Evolutionary conservation across 1,140 invertebrate genomes (phyloP).

Genomic region (Procambarus virginalis): DNA sequence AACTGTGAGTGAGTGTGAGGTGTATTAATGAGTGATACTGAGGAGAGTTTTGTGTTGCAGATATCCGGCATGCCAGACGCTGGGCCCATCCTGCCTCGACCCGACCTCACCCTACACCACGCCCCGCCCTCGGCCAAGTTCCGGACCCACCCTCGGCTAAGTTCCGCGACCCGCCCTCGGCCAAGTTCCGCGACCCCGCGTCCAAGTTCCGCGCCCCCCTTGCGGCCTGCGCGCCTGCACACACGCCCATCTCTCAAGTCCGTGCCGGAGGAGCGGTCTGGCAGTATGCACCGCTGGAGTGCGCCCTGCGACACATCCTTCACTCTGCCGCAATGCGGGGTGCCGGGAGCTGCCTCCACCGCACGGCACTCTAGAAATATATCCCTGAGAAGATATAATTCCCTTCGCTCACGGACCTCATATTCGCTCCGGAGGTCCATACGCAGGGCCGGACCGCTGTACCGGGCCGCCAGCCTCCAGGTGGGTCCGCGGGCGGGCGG

Average conservation of each 20-base stretch:
- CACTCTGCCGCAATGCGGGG: too few relatives aligned
- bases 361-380: not conserved
- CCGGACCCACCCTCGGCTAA: not conserved
- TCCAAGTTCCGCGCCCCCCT: too few relatives aligned
- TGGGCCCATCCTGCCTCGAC: slow-evolving; percentile 44
- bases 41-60: not conserved
- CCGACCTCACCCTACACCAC: slow-evolving; percentile 60
- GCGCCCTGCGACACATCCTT: not conserved
- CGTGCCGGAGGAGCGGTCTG: not conserved
- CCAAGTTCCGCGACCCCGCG: slow-evolving; percentile 29
- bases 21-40: not conserved
- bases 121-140: slow-evolving; percentile 25
- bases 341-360: not conserved
- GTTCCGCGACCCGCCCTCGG: not conserved
- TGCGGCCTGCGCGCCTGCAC: not conserved
- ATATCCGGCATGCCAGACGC: slow-evolving; percentile 41
- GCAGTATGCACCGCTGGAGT: not conserved
- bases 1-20: too few relatives aligned
- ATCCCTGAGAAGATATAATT: not conserved
- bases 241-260: not conserved
- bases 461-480: slow-evolving; percentile 21
- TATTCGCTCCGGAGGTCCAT: slow-evolving; percentile 10
- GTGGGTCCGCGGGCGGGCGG: slow-evolving; percentile 31
- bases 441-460: slow-evolving; percentile 23
- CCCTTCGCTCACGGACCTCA: slow-evolving; percentile 6